These are phyloP conservation scores for Barnardius zonarius DNA, from an alignment of 2,113 vertebrate species.

Conservation along the genomic window DNA sequence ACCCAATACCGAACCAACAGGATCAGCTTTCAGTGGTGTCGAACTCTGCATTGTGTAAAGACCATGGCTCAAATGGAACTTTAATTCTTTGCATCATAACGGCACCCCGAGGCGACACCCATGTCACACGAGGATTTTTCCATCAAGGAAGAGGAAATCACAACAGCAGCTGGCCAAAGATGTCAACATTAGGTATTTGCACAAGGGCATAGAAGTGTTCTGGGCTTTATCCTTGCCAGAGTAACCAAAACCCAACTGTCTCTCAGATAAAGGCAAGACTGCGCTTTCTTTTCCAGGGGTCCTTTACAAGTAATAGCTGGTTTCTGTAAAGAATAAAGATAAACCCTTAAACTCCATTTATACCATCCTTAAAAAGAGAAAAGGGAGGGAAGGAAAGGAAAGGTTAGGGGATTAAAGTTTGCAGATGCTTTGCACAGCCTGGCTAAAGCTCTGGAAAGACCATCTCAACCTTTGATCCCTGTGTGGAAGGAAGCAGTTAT, in stretches of 20 bases:
- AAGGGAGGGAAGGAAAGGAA: background rate
- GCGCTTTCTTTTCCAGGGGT: background rate
- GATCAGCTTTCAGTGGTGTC: constrained; percentile 45
- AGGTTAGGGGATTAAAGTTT: constrained; percentile 35
- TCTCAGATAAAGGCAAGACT: background rate
- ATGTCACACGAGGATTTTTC: constrained; percentile 47
- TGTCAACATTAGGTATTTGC: constrained; percentile 55
- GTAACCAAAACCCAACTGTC: background rate
- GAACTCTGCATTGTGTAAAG: constrained; percentile 61
- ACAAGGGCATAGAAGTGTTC: background rate
- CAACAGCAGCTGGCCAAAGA: constrained; percentile 52
- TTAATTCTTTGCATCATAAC: constrained; percentile 59
- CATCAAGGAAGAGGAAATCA: constrained; percentile 34
- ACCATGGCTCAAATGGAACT: constrained; percentile 62
- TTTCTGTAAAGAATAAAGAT: background rate
- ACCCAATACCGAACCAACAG: constrained; percentile 47
- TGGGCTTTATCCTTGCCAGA: background rate
- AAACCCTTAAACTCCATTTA: constrained; percentile 30
- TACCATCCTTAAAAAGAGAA: background rate
- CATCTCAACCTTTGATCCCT: constrained; percentile 65
- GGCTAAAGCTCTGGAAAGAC: constrained; percentile 57
- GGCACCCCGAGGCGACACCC: background rate
- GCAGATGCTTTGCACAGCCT: constrained; percentile 45
- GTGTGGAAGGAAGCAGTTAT: constrained; percentile 47
- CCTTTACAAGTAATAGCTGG: background rate